phyloP scores from a whole-genome alignment of 2,797 vertebrate species.

The Clarias fuscus region DNA sequence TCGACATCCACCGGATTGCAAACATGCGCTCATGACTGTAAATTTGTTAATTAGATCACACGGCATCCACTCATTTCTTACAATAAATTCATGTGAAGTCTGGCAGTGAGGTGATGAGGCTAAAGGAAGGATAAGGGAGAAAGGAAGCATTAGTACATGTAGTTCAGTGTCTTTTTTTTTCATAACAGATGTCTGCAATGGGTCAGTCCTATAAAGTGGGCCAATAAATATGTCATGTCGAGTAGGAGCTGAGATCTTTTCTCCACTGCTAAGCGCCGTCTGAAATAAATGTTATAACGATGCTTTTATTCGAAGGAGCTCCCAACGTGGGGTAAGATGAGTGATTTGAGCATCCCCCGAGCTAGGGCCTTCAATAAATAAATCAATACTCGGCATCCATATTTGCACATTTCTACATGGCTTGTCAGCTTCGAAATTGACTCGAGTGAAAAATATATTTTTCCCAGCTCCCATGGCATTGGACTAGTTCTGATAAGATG shows the following conservation, averaged over 20 bases:
- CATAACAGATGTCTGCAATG: slow-evolving; percentile 46
- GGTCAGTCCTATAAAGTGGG: slow-evolving; percentile 55
- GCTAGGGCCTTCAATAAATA: slow-evolving; percentile 63
- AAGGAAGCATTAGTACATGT: background rate
- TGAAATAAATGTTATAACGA: slow-evolving; percentile 54
- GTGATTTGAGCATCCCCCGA: slow-evolving; percentile 56
- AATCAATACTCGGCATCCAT: slow-evolving; percentile 63
- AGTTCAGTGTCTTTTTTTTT: slow-evolving; percentile 37
- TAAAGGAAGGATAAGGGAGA: background rate
- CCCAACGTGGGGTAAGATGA: slow-evolving; percentile 52
- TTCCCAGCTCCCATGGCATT: slow-evolving; percentile 54
- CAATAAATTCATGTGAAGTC: background rate
- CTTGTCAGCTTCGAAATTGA: slow-evolving; percentile 64
- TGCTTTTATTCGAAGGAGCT: slow-evolving; percentile 53
- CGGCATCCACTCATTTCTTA: background rate
- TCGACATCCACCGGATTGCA: background rate
- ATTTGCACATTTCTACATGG: slow-evolving; percentile 65
- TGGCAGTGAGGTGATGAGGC: background rate
- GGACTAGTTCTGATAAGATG: slow-evolving; percentile 62
- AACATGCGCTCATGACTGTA: background rate
- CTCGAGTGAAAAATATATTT: slow-evolving; percentile 63
- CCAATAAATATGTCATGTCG: slow-evolving; percentile 58
- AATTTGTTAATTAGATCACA: background rate
- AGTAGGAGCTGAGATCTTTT: slow-evolving; percentile 45
- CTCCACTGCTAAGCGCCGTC: slow-evolving; percentile 46